phyloP scores from a whole-genome alignment of 2,113 vertebrate species.

The Accipiter cooperii region DNA sequence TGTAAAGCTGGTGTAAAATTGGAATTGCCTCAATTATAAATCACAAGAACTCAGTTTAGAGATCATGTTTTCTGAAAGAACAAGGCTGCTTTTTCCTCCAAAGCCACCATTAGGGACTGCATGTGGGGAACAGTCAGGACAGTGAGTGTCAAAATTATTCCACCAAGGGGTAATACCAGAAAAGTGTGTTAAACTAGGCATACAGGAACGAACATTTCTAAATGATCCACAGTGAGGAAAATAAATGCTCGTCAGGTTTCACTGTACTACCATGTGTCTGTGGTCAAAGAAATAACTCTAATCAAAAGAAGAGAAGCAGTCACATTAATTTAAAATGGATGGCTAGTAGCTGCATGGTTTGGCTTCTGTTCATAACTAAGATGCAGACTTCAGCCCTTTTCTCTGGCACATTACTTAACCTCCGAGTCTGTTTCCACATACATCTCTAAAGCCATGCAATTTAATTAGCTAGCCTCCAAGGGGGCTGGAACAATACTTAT shows the following conservation, averaged over 20 bases:
- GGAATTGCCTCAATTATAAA: background rate
- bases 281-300: background rate
- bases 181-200: background rate
- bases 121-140: background rate
- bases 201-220: background rate
- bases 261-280: background rate
- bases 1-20: background rate
- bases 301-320: background rate
- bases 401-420: background rate
- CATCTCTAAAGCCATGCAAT: background rate
- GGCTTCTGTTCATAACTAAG: background rate
- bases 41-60: background rate
- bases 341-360: background rate
- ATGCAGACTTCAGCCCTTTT: background rate
- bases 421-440: background rate
- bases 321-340: background rate
- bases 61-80: background rate
- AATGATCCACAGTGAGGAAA: background rate
- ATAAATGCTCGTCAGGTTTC: background rate
- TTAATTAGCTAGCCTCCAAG: conserved; percentile 14
- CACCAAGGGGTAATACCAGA: background rate
- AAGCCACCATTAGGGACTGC: background rate
- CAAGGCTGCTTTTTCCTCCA: background rate
- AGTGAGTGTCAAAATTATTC: background rate
- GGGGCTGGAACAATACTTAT: background rate